Evolutionary conservation across 2,888 invertebrate genomes (phyloP).

Genomic region (Keiferia lycopersicella): DNA sequence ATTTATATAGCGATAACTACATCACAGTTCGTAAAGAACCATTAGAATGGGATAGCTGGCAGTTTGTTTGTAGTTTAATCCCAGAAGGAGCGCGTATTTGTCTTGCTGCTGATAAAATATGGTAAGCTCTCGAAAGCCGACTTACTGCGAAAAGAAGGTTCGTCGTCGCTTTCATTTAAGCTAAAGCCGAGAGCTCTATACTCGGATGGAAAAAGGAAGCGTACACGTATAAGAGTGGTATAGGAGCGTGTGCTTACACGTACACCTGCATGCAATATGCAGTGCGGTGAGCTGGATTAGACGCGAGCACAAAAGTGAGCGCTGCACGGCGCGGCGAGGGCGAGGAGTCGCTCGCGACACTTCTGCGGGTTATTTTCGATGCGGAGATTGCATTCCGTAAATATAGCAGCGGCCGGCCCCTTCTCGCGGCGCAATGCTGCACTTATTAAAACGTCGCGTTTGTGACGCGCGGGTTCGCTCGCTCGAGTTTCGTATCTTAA

Average conservation of each 20-base stretch:
- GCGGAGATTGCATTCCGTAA: conserved; percentile 49
- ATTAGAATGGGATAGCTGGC: conserved; percentile 22
- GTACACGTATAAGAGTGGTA: conserved; percentile 1
- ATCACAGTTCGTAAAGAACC: conserved; percentile 21
- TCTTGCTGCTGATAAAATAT: conserved; percentile 23
- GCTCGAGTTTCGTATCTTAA: conserved; percentile 23
- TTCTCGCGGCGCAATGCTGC: conserved; percentile 22
- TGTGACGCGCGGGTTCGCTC: conserved; percentile 16
- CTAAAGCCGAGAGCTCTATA: conserved; percentile 9
- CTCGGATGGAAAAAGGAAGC: conserved; percentile 1
- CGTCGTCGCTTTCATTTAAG: conserved; percentile 21
- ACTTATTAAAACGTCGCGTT: conserved; percentile 29
- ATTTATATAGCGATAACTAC: conserved; percentile 20
- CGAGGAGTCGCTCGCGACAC: conserved; percentile 23
- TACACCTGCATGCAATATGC: neutral
- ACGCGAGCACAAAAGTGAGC: neutral
- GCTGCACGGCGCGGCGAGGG: too few relatives aligned
- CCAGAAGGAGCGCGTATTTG: conserved; percentile 23
- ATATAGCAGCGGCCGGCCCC: conserved; percentile 37
- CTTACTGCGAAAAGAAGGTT: conserved; percentile 22
- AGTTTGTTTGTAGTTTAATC: conserved; percentile 20
- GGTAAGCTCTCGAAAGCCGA: conserved; percentile 22
- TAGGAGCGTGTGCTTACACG: neutral
- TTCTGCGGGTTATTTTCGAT: conserved; percentile 43
- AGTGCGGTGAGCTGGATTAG: conserved; percentile 1